Conservation (phyloP, 2,797 vertebrate genomes). For the Sebastes ruberrimus region DNA sequence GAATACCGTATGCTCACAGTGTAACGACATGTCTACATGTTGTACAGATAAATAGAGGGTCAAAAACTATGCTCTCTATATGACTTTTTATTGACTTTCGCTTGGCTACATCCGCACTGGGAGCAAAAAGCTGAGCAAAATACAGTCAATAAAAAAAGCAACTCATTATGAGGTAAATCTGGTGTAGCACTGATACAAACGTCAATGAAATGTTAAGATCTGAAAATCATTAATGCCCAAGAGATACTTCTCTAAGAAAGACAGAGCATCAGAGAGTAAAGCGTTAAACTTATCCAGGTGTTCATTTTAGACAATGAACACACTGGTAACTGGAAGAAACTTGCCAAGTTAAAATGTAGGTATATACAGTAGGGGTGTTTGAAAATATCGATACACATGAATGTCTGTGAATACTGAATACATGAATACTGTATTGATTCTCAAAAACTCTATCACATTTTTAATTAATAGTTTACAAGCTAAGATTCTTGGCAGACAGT, state of each 20-base stretch:
- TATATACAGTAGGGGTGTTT: not conserved
- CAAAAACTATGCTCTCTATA: not conserved
- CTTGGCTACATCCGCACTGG: not conserved
- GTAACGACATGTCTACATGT: not conserved
- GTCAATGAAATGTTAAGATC: not conserved
- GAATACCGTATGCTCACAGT: not conserved
- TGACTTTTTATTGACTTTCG: constrained; percentile 13
- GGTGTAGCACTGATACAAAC: not conserved
- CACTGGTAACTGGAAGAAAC: not conserved
- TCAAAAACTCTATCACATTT: too few species aligned
- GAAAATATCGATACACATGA: too few species aligned
- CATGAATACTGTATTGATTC: too few species aligned
- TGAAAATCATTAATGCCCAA: not conserved
- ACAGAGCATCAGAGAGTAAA: not conserved
- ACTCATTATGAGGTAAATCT: not conserved
- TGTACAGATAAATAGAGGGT: not conserved
- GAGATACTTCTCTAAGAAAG: not conserved
- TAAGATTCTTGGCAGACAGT: too few species aligned
- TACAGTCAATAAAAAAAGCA: not conserved
- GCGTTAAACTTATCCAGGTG: not conserved
- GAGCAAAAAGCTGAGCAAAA: not conserved
- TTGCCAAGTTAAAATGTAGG: not conserved
- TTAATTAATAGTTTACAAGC: too few species aligned
- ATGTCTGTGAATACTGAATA: too few species aligned
- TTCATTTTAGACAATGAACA: not conserved